These are phyloP conservation scores for Trichomycterus rosablanca DNA, from an alignment of 2,113 vertebrate genomes.

Conservation along the genomic window DNA sequence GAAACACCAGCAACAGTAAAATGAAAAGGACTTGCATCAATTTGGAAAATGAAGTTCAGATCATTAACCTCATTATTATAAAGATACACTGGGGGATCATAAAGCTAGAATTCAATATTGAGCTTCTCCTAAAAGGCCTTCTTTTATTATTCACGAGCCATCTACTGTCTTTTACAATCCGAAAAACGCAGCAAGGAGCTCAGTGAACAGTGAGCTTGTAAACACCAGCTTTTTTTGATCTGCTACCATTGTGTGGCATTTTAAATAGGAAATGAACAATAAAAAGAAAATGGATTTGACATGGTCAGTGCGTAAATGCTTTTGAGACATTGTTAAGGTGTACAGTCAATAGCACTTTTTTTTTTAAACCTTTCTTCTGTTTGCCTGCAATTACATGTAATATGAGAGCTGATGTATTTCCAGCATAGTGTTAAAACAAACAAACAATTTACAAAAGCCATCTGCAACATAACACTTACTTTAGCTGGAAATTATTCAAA, in stretches of 20 bases:
- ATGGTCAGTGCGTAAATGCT: neutral
- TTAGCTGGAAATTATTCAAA: too few relatives aligned
- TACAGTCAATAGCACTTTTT: neutral
- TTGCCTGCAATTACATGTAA: neutral
- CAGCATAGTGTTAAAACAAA: neutral
- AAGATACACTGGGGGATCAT: slow-evolving; percentile 50
- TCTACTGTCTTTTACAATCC: slow-evolving; percentile 50
- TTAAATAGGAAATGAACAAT: slow-evolving; percentile 61
- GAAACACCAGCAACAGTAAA: neutral
- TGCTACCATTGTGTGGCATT: slow-evolving; percentile 47
- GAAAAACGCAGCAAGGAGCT: slow-evolving; percentile 44
- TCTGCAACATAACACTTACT: too few relatives aligned
- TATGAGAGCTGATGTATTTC: neutral
- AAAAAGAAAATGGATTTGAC: slow-evolving; percentile 57
- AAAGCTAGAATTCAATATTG: slow-evolving; percentile 40
- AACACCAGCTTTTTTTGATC: slow-evolving; percentile 60
- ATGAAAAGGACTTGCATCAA: slow-evolving; percentile 15
- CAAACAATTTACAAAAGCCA: too few relatives aligned
- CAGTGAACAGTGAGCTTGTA: slow-evolving; percentile 62
- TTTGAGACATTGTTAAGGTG: slow-evolving; percentile 5
- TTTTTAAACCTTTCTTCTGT: neutral
- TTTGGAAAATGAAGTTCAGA: slow-evolving; percentile 51
- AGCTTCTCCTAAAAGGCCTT: slow-evolving; percentile 48
- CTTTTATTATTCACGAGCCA: slow-evolving; percentile 56
- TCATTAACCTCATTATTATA: slow-evolving; percentile 59